Evolutionary conservation across 30 jellyfish, hydroid and myxozoan species (phyloP), one percentile per base, ranked within the genome.

Genomic region (Cassiopea andromeda): DNA sequence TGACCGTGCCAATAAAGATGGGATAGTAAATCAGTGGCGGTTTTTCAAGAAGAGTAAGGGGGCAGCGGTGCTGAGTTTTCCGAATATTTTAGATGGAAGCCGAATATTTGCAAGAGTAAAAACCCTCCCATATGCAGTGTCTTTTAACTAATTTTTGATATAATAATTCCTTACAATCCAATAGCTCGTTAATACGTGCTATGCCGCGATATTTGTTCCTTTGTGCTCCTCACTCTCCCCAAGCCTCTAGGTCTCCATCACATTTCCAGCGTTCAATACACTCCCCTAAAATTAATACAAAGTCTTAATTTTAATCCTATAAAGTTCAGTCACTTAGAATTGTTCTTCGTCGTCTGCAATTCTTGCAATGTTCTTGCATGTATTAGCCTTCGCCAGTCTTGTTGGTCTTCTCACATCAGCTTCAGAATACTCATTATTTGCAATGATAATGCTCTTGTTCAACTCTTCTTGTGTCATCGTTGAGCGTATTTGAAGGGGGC

Each of bases 401-500:
- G 43, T 46, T 64, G 90, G 90, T 81, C 90, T 27, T n/a, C 81
- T 16, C 50, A n/a, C 81, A 14, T 79, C 60, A 73, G 48, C 88
- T 48, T 81, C 90, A 81, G 90, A 12, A 10, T 60, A 14, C 2
- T 19, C 81, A 71, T 27, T 27, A 27, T 81, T 81, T 19, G 90
- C 90, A 60, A 81, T 69, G 44, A 5, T 60, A 1, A 83, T 83
- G 45, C 85, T 77, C 77, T 73, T 46, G 57, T 83, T 83, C 77
- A 83, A 44, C 84, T 83, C 92, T 44, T 69, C 77, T 38, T 64
- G 75, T 1, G 82, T 82, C 90, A 67, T 67, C 7, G 81, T 82
- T 49, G 90, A 82, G 6, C 70, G 67, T 48, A 82, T 72, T 44
- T 83, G 87, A 6, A 85, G 73, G 71, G 87, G 93, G 88, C 93